phyloP scores from a whole-genome alignment of 1,140 invertebrate genomes.

The Drosophila truncata region DNA sequence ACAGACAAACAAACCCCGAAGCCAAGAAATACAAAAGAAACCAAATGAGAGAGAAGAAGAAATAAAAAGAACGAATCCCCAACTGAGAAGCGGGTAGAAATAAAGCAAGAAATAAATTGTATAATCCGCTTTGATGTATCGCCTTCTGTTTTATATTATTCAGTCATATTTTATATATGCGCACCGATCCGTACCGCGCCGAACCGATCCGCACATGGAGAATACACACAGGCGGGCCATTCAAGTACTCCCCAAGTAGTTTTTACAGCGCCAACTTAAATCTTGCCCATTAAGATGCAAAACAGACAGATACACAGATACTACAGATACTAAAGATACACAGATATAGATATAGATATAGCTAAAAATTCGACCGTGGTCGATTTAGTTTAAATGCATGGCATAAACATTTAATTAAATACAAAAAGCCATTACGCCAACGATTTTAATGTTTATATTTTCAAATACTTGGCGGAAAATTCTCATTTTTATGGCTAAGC shows the following conservation, averaged over 20 bases:
- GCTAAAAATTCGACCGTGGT: conserved; percentile 21
- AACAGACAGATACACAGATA: conserved; percentile 30
- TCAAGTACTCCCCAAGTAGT: conserved; percentile 55
- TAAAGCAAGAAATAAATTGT: conserved; percentile 79
- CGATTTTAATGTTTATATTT: conserved; percentile 67
- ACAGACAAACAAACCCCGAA: conserved; percentile 40
- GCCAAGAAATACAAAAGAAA: conserved; percentile 42
- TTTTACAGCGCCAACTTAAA: conserved; percentile 53
- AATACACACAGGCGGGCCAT: conserved; percentile 44
- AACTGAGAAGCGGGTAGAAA: conserved; percentile 58
- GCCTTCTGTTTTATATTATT: conserved; percentile 82
- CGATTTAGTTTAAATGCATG: conserved; percentile 63
- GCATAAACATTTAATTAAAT: conserved; percentile 77
- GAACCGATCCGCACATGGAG: conserved; percentile 31
- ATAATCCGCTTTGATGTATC: conserved; percentile 81
- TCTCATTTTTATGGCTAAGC: conserved; percentile 69
- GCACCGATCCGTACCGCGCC: conserved; percentile 20
- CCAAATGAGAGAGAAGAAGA: conserved; percentile 4
- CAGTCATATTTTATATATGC: conserved; percentile 73
- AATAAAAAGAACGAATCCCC: conserved; percentile 38
- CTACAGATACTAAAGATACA: background rate
- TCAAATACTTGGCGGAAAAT: conserved; percentile 64
- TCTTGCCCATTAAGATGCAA: conserved; percentile 47
- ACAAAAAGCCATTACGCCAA: conserved; percentile 41
- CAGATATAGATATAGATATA: conserved; percentile 25